Percentiles rank a stretch among this genome's conserved stretches.
These are phyloP conservation scores for Caenorhabditis uteleia DNA, from an alignment of 2,888 invertebrate species.

Conservation along the genomic window DNA sequence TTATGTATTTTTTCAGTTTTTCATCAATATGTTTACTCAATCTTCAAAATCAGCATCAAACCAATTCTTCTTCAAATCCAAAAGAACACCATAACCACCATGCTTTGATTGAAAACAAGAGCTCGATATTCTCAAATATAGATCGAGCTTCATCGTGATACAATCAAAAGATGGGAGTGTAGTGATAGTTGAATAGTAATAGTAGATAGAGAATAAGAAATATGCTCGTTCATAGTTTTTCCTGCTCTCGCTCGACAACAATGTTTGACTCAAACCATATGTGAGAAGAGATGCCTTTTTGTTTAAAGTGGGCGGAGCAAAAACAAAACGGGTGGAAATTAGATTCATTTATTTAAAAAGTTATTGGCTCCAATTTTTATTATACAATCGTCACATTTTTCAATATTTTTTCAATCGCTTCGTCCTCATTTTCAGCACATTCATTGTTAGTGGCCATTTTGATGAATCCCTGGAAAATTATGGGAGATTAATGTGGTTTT, in stretches of 20 bases:
- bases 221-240: too few species aligned
- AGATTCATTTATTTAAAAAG: too few species aligned
- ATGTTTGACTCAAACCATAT: conserved; percentile 1
- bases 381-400: conserved; percentile 15
- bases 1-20: too few species aligned
- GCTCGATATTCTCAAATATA: conserved; percentile 9
- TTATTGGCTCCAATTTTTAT: conserved; percentile 11
- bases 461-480: conserved; percentile 6
- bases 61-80: too few species aligned
- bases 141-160: conserved; percentile 23
- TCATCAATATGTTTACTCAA: too few species aligned
- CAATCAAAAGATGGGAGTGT: conserved; percentile 29
- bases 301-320: neutral
- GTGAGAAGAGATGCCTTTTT: neutral
- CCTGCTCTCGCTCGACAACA: neutral
- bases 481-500: neutral
- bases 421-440: conserved; percentile 9
- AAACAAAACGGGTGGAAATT: too few species aligned
- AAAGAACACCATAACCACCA: neutral
- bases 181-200: neutral
- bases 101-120: conserved; percentile 26
- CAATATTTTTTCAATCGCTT: conserved; percentile 5
- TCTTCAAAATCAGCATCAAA: too few species aligned
- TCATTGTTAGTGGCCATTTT: conserved; percentile 5
- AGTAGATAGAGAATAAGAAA: too few species aligned